Base-by-base conservation (phyloP, 1,140 invertebrate genomes). In the Drosophila burlai region DNA sequence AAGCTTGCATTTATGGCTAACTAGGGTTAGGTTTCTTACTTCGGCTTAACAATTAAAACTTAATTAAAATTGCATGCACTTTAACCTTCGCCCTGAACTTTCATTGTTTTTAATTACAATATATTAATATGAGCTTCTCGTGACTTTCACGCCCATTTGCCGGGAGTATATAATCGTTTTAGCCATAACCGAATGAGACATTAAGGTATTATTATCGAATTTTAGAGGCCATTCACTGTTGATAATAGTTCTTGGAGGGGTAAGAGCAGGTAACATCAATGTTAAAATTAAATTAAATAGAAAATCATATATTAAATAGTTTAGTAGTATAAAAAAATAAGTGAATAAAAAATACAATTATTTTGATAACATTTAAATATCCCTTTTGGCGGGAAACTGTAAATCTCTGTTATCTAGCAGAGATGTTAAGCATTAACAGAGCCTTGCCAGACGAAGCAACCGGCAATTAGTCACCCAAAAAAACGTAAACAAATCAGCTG, bases 41-140 rank as follows among this genome's bases (percentile, higher is more conserved):
- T 26, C 6, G 5, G 38, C 38, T 34, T 59, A 47, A 69, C 74
- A 77, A 78, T 78, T 78, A 78, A 62, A 69, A 62, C 57, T 78
- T 78, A 69, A 78, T 78, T 78, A 69, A 78, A 40, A 78, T 69
- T 55, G 74, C 75, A 77, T 77, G 75, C 74, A 69, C 64, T 50
- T 69, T 69, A 77, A 57, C 75, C 75, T 78, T 78, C 74, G 64
- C 74, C 75, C 50, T 78, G 75, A 78, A 77, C 75, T 69, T 78
- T 58, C 18, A 57, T 77, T 43, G 57, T 38, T 49, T 61, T 78
- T 77, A 78, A 78, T 78, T 78, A 78, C 50, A 68, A 69, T 57
- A 50, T 78, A 77, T 61, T 77, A 62, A 77, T 61, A 69, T 58
- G 57, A 9, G 43, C 24, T 62, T 78, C 6, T 50, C 50, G 65